Evolutionary conservation across 2,888 invertebrate genomes (phyloP).

Genomic region (Herminia tarsipennalis): DNA sequence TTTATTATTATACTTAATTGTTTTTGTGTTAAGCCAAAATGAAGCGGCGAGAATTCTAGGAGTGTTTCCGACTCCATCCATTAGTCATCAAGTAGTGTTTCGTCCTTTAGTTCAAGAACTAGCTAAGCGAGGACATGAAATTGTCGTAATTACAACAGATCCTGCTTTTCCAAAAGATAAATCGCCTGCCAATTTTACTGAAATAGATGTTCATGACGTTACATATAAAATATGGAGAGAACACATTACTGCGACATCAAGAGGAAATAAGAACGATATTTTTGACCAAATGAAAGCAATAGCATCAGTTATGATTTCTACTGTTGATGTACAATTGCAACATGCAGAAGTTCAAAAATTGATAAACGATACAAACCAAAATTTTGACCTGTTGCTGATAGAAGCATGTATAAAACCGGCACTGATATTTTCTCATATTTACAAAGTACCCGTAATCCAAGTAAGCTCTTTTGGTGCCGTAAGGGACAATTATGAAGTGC

Average conservation of each 20-base stretch:
- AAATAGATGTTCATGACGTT: conserved; percentile 64
- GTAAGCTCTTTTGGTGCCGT: conserved; percentile 51
- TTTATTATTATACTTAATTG: neutral
- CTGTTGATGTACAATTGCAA: conserved; percentile 34
- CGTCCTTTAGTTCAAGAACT: conserved; percentile 66
- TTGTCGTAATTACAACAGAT: conserved; percentile 70
- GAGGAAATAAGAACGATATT: conserved; percentile 19
- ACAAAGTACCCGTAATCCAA: conserved; percentile 55
- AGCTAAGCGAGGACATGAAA: conserved; percentile 71
- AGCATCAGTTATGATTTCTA: conserved; percentile 14
- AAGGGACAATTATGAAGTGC: conserved; percentile 27
- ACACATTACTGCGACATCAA: conserved; percentile 4
- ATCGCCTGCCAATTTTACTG: conserved; percentile 61
- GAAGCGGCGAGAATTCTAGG: conserved; percentile 44
- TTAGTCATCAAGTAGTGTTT: conserved; percentile 77
- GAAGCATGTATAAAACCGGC: conserved; percentile 48
- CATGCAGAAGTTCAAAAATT: conserved; percentile 25
- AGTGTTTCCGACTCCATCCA: conserved; percentile 65
- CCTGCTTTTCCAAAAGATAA: conserved; percentile 57
- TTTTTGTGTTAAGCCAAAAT: conserved; percentile 3
- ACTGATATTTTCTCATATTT: conserved; percentile 46
- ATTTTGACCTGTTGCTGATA: conserved; percentile 47
- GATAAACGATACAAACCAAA: conserved; percentile 18
- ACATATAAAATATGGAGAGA: conserved; percentile 49
- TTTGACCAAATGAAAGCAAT: conserved; percentile 13